Evolutionary conservation across 1,140 invertebrate genomes (phyloP), one percentile per base, ranked within the genome.

Genomic region (Pseudoatta argentina): DNA sequence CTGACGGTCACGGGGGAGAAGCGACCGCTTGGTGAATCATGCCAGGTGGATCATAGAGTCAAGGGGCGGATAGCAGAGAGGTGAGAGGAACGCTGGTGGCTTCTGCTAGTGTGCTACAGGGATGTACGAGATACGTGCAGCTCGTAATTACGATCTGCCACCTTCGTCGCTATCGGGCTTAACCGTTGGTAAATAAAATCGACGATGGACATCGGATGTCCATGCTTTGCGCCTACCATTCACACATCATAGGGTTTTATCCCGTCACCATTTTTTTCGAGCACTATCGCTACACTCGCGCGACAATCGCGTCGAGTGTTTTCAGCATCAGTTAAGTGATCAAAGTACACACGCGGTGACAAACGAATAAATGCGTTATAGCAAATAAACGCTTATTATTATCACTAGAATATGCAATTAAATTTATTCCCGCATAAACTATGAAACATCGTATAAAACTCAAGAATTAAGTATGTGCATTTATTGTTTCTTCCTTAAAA

Each of bases 21-120:
- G 87, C 87, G 89, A 89, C 86, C 89, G 86, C 90, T 77, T 91
- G 67, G 89, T 92, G 92, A 94, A 93, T 94, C 92, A 94, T 93
- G 91, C 88, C 88, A 73, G 66, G 83, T 87, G 85, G 39, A 69
- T 69, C 66, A 69, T 73, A 61, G 79, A 83, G 69, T 75, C 69
- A 83, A 83, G 79, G 39, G 79, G 55, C 69, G 69, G 79, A 34
- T 48, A 51, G 79, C 21, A 10, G 66, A 67, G 69, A 85, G 69
- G 64, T 88, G 85, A 66, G 59, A 51, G 63, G 18, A 16, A 39
- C 51, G 55, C 66, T 73, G 78, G 64, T 83, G 53, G 81, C 55
- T 83, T 85, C 59, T 75, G 48, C 48, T 6, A 44, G 30, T 24
- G 71, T 7, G 51, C 18, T 59, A 67, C n/a, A 44, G 64, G 69